Percentiles rank a stretch among this genome's conserved stretches.
These are phyloP conservation scores for Mus spicilegus DNA, from an alignment of 2,113 vertebrate genomes.

Conservation along the genomic window DNA sequence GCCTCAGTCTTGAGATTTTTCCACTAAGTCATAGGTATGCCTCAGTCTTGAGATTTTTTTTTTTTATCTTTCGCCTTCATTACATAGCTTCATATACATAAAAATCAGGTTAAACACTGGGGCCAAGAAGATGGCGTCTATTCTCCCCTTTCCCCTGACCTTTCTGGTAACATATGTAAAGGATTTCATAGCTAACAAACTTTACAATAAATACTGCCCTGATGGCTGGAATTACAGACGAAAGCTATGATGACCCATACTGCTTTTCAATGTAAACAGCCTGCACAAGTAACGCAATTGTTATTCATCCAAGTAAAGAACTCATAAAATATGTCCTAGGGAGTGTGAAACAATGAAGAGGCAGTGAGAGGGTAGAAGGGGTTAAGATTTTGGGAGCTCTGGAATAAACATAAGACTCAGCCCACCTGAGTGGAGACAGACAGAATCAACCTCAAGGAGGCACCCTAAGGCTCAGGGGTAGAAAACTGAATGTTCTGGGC, in stretches of 20 bases:
- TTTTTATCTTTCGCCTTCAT: not conserved
- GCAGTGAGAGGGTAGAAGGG: not conserved
- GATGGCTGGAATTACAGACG: fast-evolving
- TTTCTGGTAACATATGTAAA: not conserved
- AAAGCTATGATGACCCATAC: not conserved
- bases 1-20: not conserved
- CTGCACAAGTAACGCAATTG: not conserved
- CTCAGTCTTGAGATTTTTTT: not conserved
- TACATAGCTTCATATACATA: not conserved
- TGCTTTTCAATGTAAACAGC: not conserved
- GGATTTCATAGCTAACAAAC: not conserved
- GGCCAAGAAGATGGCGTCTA: not conserved
- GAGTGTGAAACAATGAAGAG: not conserved
- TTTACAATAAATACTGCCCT: not conserved
- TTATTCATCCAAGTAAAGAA: not conserved
- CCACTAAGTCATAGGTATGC: not conserved
- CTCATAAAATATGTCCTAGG: not conserved
- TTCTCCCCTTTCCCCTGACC: not conserved
- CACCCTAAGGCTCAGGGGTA: fast-evolving
- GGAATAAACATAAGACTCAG: not conserved
- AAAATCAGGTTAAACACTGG: not conserved
- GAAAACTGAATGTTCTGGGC: not conserved
- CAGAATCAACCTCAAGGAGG: too few species aligned
- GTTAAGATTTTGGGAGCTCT: not conserved
- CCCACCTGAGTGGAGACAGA: not conserved